Percentiles rank a stretch among this genome's conserved stretches.
These are phyloP conservation scores for Frieseomelitta varia DNA, from an alignment of 1,140 invertebrate genomes.

Conservation along the genomic window DNA sequence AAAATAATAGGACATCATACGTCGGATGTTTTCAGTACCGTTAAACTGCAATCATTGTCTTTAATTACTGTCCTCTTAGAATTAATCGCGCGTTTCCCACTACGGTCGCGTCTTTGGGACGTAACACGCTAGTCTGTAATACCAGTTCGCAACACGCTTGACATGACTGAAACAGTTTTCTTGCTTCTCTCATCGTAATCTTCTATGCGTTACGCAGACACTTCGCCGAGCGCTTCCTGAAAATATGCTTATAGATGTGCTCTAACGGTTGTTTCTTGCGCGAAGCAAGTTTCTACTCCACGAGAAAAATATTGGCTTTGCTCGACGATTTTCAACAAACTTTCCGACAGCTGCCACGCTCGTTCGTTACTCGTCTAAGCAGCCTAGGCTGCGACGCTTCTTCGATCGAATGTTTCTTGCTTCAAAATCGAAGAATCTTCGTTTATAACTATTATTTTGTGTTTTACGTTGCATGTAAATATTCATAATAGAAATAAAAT, in stretches of 20 bases:
- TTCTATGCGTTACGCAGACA: slow-evolving; percentile 18
- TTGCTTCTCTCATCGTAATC: slow-evolving; percentile 29
- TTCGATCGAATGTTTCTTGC: no score
- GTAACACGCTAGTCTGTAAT: not conserved
- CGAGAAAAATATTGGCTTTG: not conserved
- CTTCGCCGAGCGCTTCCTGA: slow-evolving; percentile 6
- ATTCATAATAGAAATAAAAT: no score
- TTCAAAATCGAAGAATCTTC: not conserved
- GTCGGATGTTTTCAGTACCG: not conserved
- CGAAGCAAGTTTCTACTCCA: not conserved
- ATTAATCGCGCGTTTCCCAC: slow-evolving; percentile 4
- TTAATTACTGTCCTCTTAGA: slow-evolving; percentile 26
- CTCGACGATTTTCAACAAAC: not conserved
- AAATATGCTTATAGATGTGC: slow-evolving; percentile 12
- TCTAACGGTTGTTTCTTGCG: slow-evolving; percentile 19
- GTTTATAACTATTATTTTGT: not conserved
- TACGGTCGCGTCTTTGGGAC: not conserved
- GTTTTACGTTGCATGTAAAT: no score
- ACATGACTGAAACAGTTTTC: not conserved
- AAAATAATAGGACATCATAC: not conserved
- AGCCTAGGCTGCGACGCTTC: not conserved
- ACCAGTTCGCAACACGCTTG: not conserved
- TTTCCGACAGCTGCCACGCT: not conserved
- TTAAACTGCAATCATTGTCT: slow-evolving; percentile 15
- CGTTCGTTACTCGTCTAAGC: not conserved